Evolutionary conservation across 2,888 invertebrate species (phyloP).

Genomic region (Muschampia plurimacula): DNA sequence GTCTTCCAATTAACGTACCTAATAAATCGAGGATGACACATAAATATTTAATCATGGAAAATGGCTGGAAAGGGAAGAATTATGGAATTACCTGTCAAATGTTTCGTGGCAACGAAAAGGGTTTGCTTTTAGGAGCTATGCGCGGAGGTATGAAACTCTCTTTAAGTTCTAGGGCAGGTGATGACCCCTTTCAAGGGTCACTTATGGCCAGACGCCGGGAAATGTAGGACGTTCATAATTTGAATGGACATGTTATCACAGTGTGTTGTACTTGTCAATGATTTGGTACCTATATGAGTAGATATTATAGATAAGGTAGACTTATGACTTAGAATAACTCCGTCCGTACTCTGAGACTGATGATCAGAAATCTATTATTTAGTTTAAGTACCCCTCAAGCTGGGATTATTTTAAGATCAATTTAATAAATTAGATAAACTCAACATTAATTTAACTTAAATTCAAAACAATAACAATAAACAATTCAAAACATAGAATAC

Average conservation of each 20-base stretch:
- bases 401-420: too few species aligned
- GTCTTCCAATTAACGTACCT: conserved; percentile 65
- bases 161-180: conserved; percentile 45
- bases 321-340: too few species aligned
- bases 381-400: too few species aligned
- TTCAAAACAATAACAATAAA: too few species aligned
- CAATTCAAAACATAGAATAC: too few species aligned
- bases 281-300: neutral
- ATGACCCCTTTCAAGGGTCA: conserved; percentile 66
- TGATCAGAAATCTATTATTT: too few species aligned
- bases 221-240: conserved; percentile 47
- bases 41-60: conserved; percentile 80
- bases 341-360: too few species aligned
- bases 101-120: conserved; percentile 73
- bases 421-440: too few species aligned
- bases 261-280: conserved; percentile 15
- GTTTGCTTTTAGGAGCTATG: conserved; percentile 68
- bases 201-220: conserved; percentile 48
- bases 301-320: neutral
- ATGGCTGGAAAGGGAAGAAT: conserved; percentile 81
- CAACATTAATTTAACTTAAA: too few species aligned
- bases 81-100: conserved; percentile 80
- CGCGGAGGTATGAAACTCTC: conserved; percentile 52
- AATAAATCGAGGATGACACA: conserved; percentile 68
- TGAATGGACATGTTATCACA: conserved; percentile 40